Base-by-base conservation (phyloP, 2,888 invertebrate genomes). In the Apotomis betuletana region DNA sequence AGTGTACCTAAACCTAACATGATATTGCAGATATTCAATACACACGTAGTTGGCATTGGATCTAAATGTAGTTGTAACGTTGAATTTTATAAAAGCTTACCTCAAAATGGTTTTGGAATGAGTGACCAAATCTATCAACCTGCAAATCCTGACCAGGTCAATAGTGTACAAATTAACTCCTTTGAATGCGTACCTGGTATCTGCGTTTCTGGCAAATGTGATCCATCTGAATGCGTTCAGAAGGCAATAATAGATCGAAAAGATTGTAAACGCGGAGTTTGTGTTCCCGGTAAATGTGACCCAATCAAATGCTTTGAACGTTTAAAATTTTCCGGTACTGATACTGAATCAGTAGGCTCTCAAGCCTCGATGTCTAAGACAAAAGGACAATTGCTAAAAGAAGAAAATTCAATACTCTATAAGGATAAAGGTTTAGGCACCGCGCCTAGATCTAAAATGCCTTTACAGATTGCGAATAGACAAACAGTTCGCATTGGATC, bases 61-160 rank as follows among this genome's bases (percentile, higher is more conserved):
- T 62, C 61, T 4, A 51, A 49, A 4, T 62, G 61, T 36, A 62
- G 61, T 62, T 62, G 49, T 51, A 62, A 62, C 51, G 36, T 62
- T 51, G 51, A 38, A 12, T 51, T 62, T 62, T 62, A 62, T 6
- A 62, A 49, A 49, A 51, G 61, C 36, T 12, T 49, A n/a, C 36
- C 61, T 1, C 6, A 36, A 12, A 51, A 51, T 8, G n/a, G 4
- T 46, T 36, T 55, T n/a, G 6, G 12, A 15, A 12, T 44, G 0
- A 15, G 10, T 12, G 5, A 57, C 4, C 27, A 10, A 27, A 27
- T n/a, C 10, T 6, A 6, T 12, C 38, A 58, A 58, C 5, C 36
- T 5, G 6, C 12, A 49, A 49, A 41, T 41, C 6, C 36, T 38
- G 5, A 38, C 57, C 36, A 57, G 57, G 57, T 27, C 36, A 12